Conservation (phyloP, 1,140 invertebrate species). For the Physella acuta region DNA sequence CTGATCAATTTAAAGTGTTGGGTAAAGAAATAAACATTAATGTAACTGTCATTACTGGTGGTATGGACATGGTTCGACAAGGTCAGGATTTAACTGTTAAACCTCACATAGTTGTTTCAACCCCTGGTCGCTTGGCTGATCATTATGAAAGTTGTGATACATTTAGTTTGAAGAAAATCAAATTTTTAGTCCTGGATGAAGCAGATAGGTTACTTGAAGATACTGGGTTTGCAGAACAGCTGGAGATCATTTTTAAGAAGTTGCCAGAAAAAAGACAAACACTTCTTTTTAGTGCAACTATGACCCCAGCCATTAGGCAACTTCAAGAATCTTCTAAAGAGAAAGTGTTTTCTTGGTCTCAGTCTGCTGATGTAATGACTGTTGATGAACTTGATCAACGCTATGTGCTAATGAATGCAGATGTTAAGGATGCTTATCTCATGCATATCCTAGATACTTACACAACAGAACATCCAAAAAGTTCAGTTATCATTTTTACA, state of each 20-base stretch:
- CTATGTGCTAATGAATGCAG: slow-evolving; percentile 84
- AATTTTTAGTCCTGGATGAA: slow-evolving; percentile 61
- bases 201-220: slow-evolving; percentile 61
- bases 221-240: slow-evolving; percentile 57
- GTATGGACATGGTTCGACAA: slow-evolving; percentile 58
- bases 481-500: slow-evolving; percentile 89
- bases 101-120: slow-evolving; percentile 60
- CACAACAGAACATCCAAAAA: slow-evolving; percentile 70
- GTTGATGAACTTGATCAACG: slow-evolving; percentile 85
- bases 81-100: slow-evolving; percentile 53
- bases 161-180: slow-evolving; percentile 56
- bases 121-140: slow-evolving; percentile 60
- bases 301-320: slow-evolving; percentile 53
- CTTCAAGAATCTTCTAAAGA: slow-evolving; percentile 41
- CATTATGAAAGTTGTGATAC: slow-evolving; percentile 57
- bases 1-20: slow-evolving; percentile 70
- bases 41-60: slow-evolving; percentile 57
- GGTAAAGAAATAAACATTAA: slow-evolving; percentile 55
- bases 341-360: slow-evolving; percentile 13
- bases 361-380: slow-evolving; percentile 66
- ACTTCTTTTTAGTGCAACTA: slow-evolving; percentile 60
- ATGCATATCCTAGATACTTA: slow-evolving; percentile 84
- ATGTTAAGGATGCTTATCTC: slow-evolving; percentile 91
- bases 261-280: slow-evolving; percentile 59
- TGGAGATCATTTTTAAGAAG: slow-evolving; percentile 56